A percentile compares a stretch with the other conserved stretches of the same genome.
phyloP scores from a whole-genome alignment of 1,140 invertebrate genomes.

The Brachionus asplanchnoidis region DNA sequence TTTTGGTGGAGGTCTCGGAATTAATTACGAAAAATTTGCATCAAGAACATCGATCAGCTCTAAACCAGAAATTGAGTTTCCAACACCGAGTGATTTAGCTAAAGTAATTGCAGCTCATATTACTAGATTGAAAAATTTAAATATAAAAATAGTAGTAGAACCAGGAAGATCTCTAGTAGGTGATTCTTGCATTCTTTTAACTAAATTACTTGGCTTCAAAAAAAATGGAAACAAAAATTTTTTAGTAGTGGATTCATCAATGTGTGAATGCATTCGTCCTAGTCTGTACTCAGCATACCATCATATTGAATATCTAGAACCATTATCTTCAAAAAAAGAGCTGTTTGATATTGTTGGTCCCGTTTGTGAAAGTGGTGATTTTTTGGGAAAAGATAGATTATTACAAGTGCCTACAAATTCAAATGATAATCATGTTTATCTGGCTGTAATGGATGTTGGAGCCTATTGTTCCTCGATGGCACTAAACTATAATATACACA shows the following conservation, averaged over 20 bases:
- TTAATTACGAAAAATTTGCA: conserved; percentile 49
- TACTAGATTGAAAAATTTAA: conserved; percentile 44
- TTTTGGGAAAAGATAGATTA: conserved; percentile 51
- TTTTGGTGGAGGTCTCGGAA: conserved; percentile 57
- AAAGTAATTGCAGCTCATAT: conserved; percentile 43
- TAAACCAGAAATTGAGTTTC: background rate
- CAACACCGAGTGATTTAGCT: conserved; percentile 44
- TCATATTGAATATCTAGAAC: conserved; percentile 47
- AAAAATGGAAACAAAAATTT: conserved; percentile 46
- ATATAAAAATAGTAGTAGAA: conserved; percentile 53
- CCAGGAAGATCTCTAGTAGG: conserved; percentile 56
- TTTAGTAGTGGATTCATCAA: conserved; percentile 49
- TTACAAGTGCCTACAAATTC: background rate
- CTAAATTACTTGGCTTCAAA: conserved; percentile 48
- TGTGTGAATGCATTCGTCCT: conserved; percentile 57
- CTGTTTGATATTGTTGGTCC: conserved; percentile 58
- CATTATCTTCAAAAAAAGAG: conserved; percentile 42
- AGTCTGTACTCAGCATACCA: conserved; percentile 56
- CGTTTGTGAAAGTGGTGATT: conserved; percentile 58
- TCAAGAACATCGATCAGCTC: background rate
- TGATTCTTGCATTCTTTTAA: conserved; percentile 52
- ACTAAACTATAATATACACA: conserved; percentile 58
- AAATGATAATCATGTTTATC: background rate
- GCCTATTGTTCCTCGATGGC: conserved; percentile 59
- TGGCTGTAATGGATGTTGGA: conserved; percentile 56